These are phyloP conservation scores for Sula dactylatra DNA, from an alignment of 2,113 vertebrate species.

Conservation along the genomic window DNA sequence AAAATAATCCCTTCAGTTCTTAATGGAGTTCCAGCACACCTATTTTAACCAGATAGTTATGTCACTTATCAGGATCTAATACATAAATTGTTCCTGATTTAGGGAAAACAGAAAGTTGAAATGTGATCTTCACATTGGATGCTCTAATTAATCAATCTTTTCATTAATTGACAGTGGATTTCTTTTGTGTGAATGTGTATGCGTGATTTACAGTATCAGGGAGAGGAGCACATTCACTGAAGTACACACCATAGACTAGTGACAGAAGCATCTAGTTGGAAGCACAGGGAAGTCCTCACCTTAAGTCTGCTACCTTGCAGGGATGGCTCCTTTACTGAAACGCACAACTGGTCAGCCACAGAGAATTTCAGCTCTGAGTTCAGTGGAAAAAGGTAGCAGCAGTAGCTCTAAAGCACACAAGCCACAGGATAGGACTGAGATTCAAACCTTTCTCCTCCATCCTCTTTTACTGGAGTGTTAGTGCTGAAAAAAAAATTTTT, in stretches of 20 bases:
- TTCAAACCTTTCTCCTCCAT: neutral
- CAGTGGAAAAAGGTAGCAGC: neutral
- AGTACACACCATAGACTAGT: neutral
- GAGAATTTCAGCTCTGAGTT: neutral
- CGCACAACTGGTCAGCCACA: neutral
- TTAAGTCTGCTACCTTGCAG: neutral
- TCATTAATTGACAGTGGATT: fast-evolving
- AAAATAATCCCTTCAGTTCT: neutral
- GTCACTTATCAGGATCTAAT: neutral
- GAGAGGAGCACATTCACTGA: neutral
- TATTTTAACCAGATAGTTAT: neutral
- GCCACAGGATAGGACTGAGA: neutral
- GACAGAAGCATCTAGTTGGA: neutral
- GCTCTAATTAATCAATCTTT: neutral
- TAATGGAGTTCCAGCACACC: neutral
- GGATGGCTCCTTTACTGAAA: neutral
- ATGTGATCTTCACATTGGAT: neutral
- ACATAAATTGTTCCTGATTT: neutral
- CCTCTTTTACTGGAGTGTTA: neutral
- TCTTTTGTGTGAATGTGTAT: neutral
- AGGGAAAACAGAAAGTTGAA: neutral
- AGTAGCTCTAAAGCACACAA: neutral
- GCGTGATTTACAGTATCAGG: neutral
- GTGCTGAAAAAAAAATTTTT: neutral
- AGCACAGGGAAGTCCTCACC: neutral